phyloP scores from a whole-genome alignment of 2,113 vertebrate species.

The Nansenia antarctica region DNA sequence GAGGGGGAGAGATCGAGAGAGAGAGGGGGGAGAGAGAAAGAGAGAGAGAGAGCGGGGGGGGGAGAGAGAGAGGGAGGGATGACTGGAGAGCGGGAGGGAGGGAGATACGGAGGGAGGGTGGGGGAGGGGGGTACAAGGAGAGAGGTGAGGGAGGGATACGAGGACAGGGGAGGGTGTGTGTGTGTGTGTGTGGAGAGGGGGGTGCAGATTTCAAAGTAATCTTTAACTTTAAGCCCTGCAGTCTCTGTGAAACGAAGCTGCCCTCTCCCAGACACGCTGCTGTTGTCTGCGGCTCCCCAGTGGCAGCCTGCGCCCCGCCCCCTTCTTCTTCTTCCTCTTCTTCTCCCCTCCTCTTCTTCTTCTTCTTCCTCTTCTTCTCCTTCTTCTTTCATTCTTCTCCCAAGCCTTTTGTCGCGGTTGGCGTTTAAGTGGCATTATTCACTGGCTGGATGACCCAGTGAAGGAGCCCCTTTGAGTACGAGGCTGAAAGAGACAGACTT shows the following conservation, averaged over 20 bases:
- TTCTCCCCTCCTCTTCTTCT: conserved; percentile 59
- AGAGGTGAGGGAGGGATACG: too few relatives aligned
- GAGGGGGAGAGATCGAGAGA: conserved; percentile 55
- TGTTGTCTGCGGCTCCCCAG: conserved; percentile 68
- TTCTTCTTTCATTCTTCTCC: too few relatives aligned
- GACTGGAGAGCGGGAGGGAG: too few relatives aligned
- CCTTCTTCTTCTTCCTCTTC: conserved; percentile 56
- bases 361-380: conserved; percentile 57
- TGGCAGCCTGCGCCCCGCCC: conserved; percentile 57
- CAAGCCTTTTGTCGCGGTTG: conserved; percentile 73
- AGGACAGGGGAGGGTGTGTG: too few relatives aligned
- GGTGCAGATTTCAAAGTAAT: conserved; percentile 89
- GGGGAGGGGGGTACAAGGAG: conserved; percentile 24
- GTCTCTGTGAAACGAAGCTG: conserved; percentile 71
- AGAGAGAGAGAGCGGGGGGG: conserved; percentile 43
- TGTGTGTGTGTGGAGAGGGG: too few relatives aligned
- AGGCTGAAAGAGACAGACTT: conserved; percentile 66
- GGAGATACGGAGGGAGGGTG: conserved; percentile 56
- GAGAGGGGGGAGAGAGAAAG: conserved; percentile 23
- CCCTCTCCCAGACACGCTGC: conserved; percentile 67
- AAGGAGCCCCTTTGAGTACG: conserved; percentile 65
- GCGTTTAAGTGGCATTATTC: conserved; percentile 78
- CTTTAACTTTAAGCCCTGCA: conserved; percentile 86
- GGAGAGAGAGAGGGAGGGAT: conserved; percentile 43
- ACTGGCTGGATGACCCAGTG: conserved; percentile 63